Evolutionary conservation across 2,888 invertebrate species (phyloP).

Genomic region (Podotricha telesiphe): DNA sequence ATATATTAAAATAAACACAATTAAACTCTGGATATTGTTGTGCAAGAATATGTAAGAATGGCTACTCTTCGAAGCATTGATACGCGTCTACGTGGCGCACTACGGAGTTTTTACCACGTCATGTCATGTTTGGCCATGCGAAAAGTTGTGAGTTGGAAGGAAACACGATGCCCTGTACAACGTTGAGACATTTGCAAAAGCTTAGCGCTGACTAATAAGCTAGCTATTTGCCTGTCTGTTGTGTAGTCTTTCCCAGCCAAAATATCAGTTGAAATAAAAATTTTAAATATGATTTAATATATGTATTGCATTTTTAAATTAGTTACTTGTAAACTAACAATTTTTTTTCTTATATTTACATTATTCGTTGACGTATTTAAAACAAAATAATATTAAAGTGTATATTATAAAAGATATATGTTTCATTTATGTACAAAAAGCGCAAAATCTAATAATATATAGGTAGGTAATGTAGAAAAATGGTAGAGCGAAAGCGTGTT

Average conservation of each 20-base stretch:
- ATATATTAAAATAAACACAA: not conserved
- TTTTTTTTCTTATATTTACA: too few species aligned
- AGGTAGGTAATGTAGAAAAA: not conserved
- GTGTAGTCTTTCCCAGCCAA: too few species aligned
- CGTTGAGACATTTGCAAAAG: not conserved
- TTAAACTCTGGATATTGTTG: not conserved
- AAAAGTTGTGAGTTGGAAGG: slow-evolving; percentile 20
- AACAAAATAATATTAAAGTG: too few species aligned
- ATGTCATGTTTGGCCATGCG: slow-evolving; percentile 14
- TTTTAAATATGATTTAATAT: too few species aligned
- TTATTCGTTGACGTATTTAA: too few species aligned
- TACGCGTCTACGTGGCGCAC: slow-evolving; percentile 12
- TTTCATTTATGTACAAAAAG: too few species aligned
- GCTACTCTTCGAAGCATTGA: slow-evolving; percentile 15
- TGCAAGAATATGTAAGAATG: slow-evolving; percentile 19
- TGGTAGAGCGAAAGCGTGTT: not conserved
- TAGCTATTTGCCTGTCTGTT: too few species aligned
- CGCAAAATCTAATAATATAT: too few species aligned
- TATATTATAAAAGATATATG: too few species aligned
- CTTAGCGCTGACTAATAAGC: not conserved
- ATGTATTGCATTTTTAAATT: too few species aligned
- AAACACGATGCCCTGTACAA: not conserved
- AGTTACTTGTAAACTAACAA: too few species aligned
- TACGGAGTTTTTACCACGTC: not conserved
- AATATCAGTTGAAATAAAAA: too few species aligned